phyloP scores from a whole-genome alignment of 2,888 invertebrate genomes.

The Pegoplata infirma region DNA sequence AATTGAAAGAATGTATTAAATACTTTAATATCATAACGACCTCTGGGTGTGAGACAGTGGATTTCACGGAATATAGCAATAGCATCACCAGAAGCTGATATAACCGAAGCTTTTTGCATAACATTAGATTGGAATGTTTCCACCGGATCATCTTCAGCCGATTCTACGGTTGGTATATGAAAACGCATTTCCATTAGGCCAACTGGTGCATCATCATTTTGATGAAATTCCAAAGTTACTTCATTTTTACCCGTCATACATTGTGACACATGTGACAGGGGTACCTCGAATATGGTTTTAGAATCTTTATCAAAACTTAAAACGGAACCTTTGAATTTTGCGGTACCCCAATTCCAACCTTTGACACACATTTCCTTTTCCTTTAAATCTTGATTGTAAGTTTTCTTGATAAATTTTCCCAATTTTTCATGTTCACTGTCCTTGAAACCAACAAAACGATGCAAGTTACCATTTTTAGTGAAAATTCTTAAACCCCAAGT shows the following conservation, averaged over 20 bases:
- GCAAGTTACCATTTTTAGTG: slow-evolving; percentile 91
- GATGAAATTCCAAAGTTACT: slow-evolving; percentile 98
- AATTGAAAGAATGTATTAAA: slow-evolving; percentile 94
- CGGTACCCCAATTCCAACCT: slow-evolving; percentile 99
- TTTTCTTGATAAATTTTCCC: slow-evolving; percentile 89
- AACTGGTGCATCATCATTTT: slow-evolving; percentile 98
- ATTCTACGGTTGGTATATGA: slow-evolving; percentile 95
- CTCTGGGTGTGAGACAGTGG: slow-evolving; percentile 97
- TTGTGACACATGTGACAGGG: slow-evolving; percentile 96
- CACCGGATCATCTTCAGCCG: slow-evolving; percentile 93
- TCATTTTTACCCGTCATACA: slow-evolving; percentile 98
- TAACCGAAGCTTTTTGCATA: slow-evolving; percentile 97
- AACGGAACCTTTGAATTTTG: slow-evolving; percentile 93
- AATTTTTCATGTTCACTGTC: slow-evolving; percentile 96
- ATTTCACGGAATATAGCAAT: slow-evolving; percentile 98
- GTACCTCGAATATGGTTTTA: slow-evolving; percentile 96
- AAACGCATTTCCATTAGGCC: slow-evolving; percentile 98
- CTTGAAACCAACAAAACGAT: slow-evolving; percentile 96
- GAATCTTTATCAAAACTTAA: slow-evolving; percentile 90
- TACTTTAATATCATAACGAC: slow-evolving; percentile 94
- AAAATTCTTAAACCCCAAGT: slow-evolving; percentile 94
- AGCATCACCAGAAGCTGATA: slow-evolving; percentile 98
- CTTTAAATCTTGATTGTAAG: slow-evolving; percentile 91
- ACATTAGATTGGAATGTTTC: slow-evolving; percentile 98
- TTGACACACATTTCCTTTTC: slow-evolving; percentile 95